phyloP scores from a whole-genome alignment of 2,113 vertebrate species.

The Elephas maximus region DNA sequence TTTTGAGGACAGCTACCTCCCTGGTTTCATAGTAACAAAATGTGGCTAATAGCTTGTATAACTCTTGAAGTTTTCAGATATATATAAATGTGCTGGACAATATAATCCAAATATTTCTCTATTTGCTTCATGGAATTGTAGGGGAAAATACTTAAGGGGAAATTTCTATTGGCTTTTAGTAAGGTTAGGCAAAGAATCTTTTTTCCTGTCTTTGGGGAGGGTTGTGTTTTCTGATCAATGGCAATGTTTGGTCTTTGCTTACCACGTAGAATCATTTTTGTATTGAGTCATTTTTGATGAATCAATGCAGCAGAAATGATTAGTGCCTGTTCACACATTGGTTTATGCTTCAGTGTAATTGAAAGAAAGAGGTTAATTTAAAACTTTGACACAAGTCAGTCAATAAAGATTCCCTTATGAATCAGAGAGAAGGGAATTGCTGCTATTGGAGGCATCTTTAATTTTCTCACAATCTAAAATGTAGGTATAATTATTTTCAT shows the following conservation, averaged over 20 bases:
- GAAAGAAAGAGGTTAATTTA: slow-evolving; percentile 50
- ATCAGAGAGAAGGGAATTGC: slow-evolving; percentile 39
- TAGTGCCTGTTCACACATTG: not conserved
- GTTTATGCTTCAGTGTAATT: slow-evolving; percentile 35
- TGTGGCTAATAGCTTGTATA: not conserved
- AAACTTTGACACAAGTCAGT: slow-evolving; percentile 39
- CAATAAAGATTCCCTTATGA: slow-evolving; percentile 37
- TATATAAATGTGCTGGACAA: not conserved
- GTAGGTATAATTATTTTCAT: not conserved
- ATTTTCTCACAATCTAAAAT: slow-evolving; percentile 12
- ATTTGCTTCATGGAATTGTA: slow-evolving; percentile 9
- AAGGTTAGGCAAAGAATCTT: not conserved
- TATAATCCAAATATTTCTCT: not conserved
- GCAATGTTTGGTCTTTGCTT: not conserved
- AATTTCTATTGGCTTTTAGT: not conserved
- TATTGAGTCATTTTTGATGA: not conserved
- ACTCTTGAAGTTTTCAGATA: slow-evolving; percentile 8
- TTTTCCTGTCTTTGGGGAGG: not conserved
- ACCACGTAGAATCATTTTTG: not conserved
- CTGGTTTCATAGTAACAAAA: not conserved
- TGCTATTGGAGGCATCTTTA: not conserved
- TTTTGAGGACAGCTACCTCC: not conserved
- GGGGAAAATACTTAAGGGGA: not conserved
- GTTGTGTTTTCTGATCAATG: not conserved
- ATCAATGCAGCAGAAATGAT: slow-evolving; percentile 6